Base-by-base conservation (phyloP, 2,797 vertebrate genomes). In the Muscicapa striata region DNA sequence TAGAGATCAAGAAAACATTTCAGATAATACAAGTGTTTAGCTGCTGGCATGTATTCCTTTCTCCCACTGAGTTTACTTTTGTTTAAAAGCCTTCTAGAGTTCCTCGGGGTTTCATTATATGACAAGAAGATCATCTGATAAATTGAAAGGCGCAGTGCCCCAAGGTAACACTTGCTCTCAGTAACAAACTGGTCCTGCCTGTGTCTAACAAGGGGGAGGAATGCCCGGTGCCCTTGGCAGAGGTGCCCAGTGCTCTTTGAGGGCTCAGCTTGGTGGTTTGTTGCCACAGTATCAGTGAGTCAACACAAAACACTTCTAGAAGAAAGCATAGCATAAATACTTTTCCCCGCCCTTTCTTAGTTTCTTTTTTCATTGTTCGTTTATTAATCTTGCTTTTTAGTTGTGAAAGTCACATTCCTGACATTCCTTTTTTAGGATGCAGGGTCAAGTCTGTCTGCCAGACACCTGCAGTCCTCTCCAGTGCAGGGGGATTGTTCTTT, bases 61-160 rank as follows among this genome's bases (percentile, higher is more conserved):
- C 87, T 92, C 79, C 87, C 75, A 91, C 91, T 67, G 58, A 66
- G 24, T 94, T 87, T 94, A 82, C 87, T 91, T 92, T 87, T 69
- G 38, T 69, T 92, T 82, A 48, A 83, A 93, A 87, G 30, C 48
- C 36, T 66, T 46, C 51, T 41, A 69, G 41, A 22, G 27, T 40
- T 87, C 41, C 58, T 78, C 36, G 43, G 12, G 38, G 32, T 75
- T 87, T 80, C 67, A 36, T 64, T 87, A 29, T 29, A 21, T 51
- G 62, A 76, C 59, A 79, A 62, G 36, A 74, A 70, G 34, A 84
- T 26, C 23, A 52, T 10, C 48, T 55, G 89, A 62, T 58, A 66
- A 89, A 75, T 24, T n/a, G 46, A 36, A 64, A 91, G 38, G 38
- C 32, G 41, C 34, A 5, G 29, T 58, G 64, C 24, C 27, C 64